Evolutionary conservation across 2,797 vertebrate genomes (phyloP).

Genomic region (Anas capensis): DNA sequence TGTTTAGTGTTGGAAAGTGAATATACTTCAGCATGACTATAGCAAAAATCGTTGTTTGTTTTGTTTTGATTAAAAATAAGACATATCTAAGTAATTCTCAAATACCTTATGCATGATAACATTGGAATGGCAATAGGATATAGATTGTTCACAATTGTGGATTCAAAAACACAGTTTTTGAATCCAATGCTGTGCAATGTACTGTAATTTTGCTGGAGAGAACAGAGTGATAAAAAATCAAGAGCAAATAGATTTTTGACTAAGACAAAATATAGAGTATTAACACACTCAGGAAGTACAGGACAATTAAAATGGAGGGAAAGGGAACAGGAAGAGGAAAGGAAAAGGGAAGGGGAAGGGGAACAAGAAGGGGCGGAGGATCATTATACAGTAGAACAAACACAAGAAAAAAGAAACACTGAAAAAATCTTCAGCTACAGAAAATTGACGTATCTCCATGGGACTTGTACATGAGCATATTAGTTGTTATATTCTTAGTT

Average conservation of each 20-base stretch:
- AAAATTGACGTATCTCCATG: not conserved
- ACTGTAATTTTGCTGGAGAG: not conserved
- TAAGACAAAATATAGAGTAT: not conserved
- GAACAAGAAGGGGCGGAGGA: fast-evolving
- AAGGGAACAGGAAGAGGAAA: no score
- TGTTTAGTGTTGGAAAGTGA: not conserved
- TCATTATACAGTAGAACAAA: not conserved
- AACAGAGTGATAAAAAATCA: not conserved
- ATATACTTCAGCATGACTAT: not conserved
- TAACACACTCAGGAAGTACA: not conserved
- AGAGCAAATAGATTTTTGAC: not conserved
- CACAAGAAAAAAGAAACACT: not conserved
- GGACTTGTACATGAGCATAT: not conserved
- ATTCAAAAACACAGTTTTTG: not conserved
- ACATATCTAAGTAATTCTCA: not conserved
- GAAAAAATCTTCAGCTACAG: not conserved
- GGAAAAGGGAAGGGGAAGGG: no score
- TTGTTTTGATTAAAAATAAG: not conserved
- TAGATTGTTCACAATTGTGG: not conserved
- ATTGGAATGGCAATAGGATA: not conserved
- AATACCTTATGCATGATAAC: not conserved
- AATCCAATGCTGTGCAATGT: not conserved
- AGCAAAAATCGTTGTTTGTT: not conserved
- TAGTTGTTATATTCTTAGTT: not conserved
- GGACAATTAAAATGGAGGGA: not conserved